phyloP scores from a whole-genome alignment of 2,797 vertebrate genomes.

The Mus spretus region DNA sequence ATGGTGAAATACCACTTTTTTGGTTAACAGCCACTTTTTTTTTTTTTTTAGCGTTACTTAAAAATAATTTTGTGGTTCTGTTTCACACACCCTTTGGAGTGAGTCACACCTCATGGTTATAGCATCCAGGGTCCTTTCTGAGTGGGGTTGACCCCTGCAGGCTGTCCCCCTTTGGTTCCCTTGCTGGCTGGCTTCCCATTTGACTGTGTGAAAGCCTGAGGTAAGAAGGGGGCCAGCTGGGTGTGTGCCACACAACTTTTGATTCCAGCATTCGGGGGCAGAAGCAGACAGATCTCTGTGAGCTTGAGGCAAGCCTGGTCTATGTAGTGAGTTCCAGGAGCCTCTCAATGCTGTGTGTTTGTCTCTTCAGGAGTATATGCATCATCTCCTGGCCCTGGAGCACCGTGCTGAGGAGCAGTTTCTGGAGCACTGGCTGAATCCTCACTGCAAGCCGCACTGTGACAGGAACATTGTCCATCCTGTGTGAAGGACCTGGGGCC shows the following conservation, averaged over 20 bases:
- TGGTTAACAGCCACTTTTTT: not conserved
- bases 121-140: not conserved
- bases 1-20: not conserved
- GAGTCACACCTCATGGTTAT: no score
- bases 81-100: not conserved
- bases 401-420: conserved; percentile 94
- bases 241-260: not conserved
- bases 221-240: not conserved
- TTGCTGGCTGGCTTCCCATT: not conserved
- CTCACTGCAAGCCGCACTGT: conserved; percentile 95
- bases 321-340: not conserved
- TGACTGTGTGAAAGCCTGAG: not conserved
- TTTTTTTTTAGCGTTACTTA: not conserved
- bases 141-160: not conserved
- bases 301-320: not conserved
- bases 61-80: not conserved
- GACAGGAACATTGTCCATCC: conserved; percentile 94
- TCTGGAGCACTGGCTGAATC: conserved; percentile 95
- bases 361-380: conserved; percentile 92
- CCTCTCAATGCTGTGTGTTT: not conserved
- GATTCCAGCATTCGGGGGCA: not conserved
- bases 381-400: conserved; percentile 94
- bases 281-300: not conserved
- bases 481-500: conserved; percentile 84
- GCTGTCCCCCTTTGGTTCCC: not conserved